A percentile compares a stretch with the other conserved stretches of the same genome.
Evolutionary conservation across 2,888 invertebrate genomes (phyloP).

Genomic region (Fragum whitleyi): DNA sequence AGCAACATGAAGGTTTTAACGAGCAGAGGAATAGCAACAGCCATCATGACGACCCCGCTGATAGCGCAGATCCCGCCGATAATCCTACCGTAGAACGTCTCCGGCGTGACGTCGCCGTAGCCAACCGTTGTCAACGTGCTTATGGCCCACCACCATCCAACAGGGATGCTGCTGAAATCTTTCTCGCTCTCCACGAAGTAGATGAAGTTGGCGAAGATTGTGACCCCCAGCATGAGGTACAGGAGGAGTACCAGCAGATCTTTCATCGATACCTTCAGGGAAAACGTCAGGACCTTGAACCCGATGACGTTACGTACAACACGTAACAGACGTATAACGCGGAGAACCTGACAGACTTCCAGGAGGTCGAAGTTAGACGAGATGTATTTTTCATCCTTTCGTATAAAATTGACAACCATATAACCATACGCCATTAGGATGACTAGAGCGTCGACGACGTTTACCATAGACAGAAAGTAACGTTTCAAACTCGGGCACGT

Average conservation of each 20-base stretch:
- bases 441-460: conserved; percentile 63
- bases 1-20: conserved; percentile 67
- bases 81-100: conserved; percentile 59
- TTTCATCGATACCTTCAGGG: conserved; percentile 54
- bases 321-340: conserved; percentile 65
- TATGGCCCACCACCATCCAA: conserved; percentile 70
- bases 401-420: conserved; percentile 49
- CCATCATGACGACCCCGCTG: conserved; percentile 65
- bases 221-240: conserved; percentile 59
- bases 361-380: conserved; percentile 53
- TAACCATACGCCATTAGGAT: conserved; percentile 60
- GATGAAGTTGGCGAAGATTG: conserved; percentile 68
- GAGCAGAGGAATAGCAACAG: conserved; percentile 66
- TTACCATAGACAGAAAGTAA: conserved; percentile 60
- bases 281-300: conserved; percentile 65
- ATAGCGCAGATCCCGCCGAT: conserved; percentile 66
- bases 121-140: conserved; percentile 70
- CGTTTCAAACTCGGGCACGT: conserved; percentile 57
- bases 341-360: conserved; percentile 60
- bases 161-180: conserved; percentile 62
- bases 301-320: conserved; percentile 63
- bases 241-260: conserved; percentile 65
- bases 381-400: conserved; percentile 52
- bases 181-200: conserved; percentile 64
- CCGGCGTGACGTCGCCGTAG: conserved; percentile 67